A percentile compares a stretch with the other conserved stretches of the same genome.
These are phyloP conservation scores for Vulpes vulpes DNA, from an alignment of 2,113 vertebrate genomes.

Conservation along the genomic window DNA sequence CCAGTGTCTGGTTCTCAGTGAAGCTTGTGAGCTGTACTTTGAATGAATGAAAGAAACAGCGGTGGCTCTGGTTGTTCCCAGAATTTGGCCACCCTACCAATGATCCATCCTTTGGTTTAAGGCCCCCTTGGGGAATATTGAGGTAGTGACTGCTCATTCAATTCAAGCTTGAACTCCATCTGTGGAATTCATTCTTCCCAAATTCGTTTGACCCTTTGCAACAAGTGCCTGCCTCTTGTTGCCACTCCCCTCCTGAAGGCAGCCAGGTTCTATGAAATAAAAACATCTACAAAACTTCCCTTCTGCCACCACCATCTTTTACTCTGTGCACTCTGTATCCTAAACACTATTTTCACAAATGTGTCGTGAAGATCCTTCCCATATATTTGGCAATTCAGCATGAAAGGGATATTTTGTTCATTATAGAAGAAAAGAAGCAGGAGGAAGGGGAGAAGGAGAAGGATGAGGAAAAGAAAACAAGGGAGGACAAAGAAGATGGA, in stretches of 20 bases:
- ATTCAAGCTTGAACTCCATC: neutral
- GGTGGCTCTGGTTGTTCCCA: neutral
- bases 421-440: neutral
- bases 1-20: neutral
- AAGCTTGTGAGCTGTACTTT: neutral
- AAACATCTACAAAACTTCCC: neutral
- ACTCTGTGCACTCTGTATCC: neutral
- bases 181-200: neutral
- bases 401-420: neutral
- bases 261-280: neutral
- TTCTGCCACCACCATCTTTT: neutral
- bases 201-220: neutral
- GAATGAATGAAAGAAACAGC: neutral
- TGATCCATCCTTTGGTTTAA: neutral
- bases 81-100: neutral
- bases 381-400: neutral
- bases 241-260: neutral
- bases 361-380: neutral
- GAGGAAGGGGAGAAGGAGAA: neutral
- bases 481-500: rapidly evolving
- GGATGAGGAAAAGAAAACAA: neutral
- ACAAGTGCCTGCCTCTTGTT: neutral
- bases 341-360: neutral
- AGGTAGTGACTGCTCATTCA: neutral
- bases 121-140: neutral